These are phyloP conservation scores for Petrolisthes manimaculis DNA, from an alignment of 2,888 invertebrate genomes.

Conservation along the genomic window DNA sequence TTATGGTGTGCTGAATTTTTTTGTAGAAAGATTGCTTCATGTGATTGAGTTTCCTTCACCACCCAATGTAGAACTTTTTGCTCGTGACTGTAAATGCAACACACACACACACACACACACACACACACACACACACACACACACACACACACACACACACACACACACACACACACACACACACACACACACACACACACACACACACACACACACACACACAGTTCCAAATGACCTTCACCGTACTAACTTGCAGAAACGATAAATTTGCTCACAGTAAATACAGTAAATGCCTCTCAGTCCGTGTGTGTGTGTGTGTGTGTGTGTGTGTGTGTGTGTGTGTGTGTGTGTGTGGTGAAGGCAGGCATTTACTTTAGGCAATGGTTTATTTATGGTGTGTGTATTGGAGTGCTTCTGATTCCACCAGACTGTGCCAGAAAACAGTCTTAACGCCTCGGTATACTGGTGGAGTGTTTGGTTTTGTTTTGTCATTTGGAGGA, in stretches of 20 bases:
- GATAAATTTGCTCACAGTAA: neutral
- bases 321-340: constrained; percentile 23
- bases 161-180: constrained; percentile 8
- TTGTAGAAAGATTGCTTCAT: no score
- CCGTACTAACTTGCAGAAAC: neutral
- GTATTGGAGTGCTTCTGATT: neutral
- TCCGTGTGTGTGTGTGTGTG: neutral
- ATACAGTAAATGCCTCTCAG: neutral
- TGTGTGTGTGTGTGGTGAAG: neutral
- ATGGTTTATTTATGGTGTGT: neutral
- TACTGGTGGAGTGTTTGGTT: no score
- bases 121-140: constrained; percentile 8
- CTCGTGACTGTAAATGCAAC: neutral
- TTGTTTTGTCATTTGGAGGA: no score
- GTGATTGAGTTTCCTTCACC: no score
- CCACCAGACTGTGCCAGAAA: neutral
- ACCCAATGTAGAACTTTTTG: no score
- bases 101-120: constrained; percentile 5
- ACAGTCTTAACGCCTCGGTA: no score
- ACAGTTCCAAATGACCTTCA: neutral
- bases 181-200: constrained; percentile 8
- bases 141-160: constrained; percentile 8
- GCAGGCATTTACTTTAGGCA: neutral
- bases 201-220: constrained; percentile 5
- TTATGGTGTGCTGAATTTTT: no score